Evolutionary conservation across 92 coral and sea anemone genomes (phyloP).

Genomic region (Porites divaricata): DNA sequence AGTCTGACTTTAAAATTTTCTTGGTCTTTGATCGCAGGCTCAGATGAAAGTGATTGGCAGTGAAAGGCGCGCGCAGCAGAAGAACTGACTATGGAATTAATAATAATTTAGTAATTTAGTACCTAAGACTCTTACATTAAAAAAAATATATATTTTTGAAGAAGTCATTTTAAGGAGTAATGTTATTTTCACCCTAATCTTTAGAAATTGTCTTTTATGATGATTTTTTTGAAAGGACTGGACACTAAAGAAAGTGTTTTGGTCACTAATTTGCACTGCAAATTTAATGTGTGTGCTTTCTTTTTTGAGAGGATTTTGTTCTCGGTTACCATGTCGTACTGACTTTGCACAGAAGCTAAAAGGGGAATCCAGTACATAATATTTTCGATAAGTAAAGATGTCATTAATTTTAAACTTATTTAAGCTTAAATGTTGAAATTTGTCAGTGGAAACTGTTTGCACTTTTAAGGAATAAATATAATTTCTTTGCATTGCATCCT

Average conservation of each 20-base stretch:
- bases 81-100: background rate
- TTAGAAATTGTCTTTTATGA: too few species aligned
- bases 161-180: too few species aligned
- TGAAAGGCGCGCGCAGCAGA: slow-evolving; percentile 32
- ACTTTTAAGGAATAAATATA: background rate
- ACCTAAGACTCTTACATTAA: background rate
- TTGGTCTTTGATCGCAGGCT: slow-evolving; percentile 69
- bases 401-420: too few species aligned
- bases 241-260: too few species aligned
- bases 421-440: too few species aligned
- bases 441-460: background rate
- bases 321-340: background rate
- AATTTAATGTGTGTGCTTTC: too few species aligned
- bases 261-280: too few species aligned
- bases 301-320: too few species aligned
- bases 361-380: background rate
- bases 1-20: slow-evolving; percentile 15
- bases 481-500: background rate
- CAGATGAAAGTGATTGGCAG: slow-evolving; percentile 52
- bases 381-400: too few species aligned
- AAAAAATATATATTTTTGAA: too few species aligned
- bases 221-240: too few species aligned
- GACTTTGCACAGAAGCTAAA: background rate
- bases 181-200: too few species aligned
- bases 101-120: background rate